Evolutionary conservation across 2,797 vertebrate genomes (phyloP).

Genomic region (Melanotaenia parkinsoni): DNA sequence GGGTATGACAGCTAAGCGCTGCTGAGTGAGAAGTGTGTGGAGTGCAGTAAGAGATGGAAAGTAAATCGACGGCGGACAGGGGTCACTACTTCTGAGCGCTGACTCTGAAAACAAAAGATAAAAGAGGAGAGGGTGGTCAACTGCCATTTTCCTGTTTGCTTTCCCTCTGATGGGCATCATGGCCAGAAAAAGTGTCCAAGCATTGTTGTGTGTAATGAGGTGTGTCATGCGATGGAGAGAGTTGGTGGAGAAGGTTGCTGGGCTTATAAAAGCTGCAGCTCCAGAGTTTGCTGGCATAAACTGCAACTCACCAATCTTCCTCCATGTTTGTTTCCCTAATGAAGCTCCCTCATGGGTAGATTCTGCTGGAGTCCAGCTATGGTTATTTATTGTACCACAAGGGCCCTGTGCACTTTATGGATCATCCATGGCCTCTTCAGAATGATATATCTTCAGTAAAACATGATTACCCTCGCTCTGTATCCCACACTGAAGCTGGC

Average conservation of each 20-base stretch:
- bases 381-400: constrained; percentile 64
- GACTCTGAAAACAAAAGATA: neutral
- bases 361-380: constrained; percentile 49
- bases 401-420: constrained; percentile 58
- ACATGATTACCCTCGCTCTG: constrained; percentile 34
- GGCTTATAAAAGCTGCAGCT: neutral
- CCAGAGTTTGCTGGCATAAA: neutral
- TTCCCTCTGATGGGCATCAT: constrained; percentile 1
- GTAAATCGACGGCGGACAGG: constrained; percentile 42
- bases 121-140: neutral
- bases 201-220: constrained; percentile 21
- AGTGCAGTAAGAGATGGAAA: constrained; percentile 22
- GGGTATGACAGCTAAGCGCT: constrained; percentile 27
- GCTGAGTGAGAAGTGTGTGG: constrained; percentile 17
- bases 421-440: constrained; percentile 51
- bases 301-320: constrained; percentile 4
- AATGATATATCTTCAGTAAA: constrained; percentile 69
- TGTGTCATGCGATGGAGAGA: constrained; percentile 5
- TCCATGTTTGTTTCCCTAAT: constrained; percentile 25
- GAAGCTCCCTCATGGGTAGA: constrained; percentile 29
- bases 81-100: constrained; percentile 23
- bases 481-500: constrained; percentile 31
- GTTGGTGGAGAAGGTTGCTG: neutral
- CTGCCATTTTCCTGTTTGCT: constrained; percentile 12
- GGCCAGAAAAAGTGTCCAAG: constrained; percentile 2